These are phyloP conservation scores for Xyrauchen texanus DNA, from an alignment of 2,113 vertebrate genomes.

Conservation along the genomic window DNA sequence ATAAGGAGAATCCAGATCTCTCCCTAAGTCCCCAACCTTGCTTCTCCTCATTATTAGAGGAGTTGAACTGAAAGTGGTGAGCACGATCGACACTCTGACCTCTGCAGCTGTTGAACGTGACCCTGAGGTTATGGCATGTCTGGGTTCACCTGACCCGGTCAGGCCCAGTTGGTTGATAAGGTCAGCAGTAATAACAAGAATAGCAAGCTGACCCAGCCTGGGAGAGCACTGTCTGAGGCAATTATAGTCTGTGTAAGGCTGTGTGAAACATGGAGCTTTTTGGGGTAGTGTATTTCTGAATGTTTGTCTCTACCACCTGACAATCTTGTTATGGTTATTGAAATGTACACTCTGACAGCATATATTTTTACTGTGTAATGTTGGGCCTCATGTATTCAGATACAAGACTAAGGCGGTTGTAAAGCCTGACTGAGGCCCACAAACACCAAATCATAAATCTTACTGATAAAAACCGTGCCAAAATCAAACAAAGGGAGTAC, in stretches of 20 bases:
- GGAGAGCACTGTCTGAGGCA: constrained; percentile 64
- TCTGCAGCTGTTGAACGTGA: constrained; percentile 70
- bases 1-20: constrained; percentile 44
- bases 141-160: constrained; percentile 66
- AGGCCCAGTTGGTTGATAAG: constrained; percentile 62
- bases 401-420: too few species aligned
- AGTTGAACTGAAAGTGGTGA: constrained; percentile 70
- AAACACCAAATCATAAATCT: too few species aligned
- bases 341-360: constrained; percentile 12
- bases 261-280: constrained; percentile 39
- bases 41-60: constrained; percentile 73
- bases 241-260: constrained; percentile 47
- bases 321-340: constrained; percentile 1
- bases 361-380: background rate
- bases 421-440: too few species aligned
- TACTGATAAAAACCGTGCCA: too few species aligned
- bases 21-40: constrained; percentile 36
- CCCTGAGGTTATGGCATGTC: constrained; percentile 56
- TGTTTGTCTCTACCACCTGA: constrained; percentile 14
- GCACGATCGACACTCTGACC: constrained; percentile 63
- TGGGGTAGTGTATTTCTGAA: background rate
- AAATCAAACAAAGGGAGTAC: too few species aligned
- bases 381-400: too few species aligned
- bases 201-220: constrained; percentile 61
- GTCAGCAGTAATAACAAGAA: constrained; percentile 63